phyloP scores from a whole-genome alignment of 2,113 vertebrate species.

The Xiphophorus couchianus region DNA sequence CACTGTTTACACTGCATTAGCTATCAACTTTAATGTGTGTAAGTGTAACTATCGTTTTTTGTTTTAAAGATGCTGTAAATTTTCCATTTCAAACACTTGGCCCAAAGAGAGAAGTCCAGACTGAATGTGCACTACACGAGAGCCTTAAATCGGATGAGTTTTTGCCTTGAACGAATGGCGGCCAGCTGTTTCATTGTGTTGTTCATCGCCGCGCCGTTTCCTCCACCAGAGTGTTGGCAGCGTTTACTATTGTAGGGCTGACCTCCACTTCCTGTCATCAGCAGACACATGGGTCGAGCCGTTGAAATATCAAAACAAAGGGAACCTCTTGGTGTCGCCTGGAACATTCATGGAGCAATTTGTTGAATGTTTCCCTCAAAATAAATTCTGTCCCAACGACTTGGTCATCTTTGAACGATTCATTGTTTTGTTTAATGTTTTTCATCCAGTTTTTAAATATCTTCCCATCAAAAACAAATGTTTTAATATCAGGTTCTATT shows the following conservation, averaged over 20 bases:
- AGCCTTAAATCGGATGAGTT: background rate
- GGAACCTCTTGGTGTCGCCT: too few species aligned
- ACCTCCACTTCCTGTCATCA: background rate
- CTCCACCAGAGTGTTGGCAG: too few species aligned
- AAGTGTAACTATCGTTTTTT: background rate
- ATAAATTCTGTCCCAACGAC: background rate
- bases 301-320: background rate
- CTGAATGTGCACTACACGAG: background rate
- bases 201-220: background rate
- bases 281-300: background rate
- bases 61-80: background rate
- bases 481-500: too few species aligned
- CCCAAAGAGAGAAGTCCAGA: background rate
- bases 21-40: background rate
- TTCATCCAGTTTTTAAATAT: too few species aligned
- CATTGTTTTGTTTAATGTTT: too few species aligned
- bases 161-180: background rate
- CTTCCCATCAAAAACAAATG: too few species aligned
- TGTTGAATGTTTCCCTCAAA: background rate
- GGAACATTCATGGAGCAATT: background rate
- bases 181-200: background rate
- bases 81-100: background rate
- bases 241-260: background rate
- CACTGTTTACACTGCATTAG: constrained; percentile 18
- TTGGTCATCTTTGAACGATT: too few species aligned